Evolutionary conservation across 2,888 invertebrate genomes (phyloP).

Genomic region (Clitarchus hookeri): DNA sequence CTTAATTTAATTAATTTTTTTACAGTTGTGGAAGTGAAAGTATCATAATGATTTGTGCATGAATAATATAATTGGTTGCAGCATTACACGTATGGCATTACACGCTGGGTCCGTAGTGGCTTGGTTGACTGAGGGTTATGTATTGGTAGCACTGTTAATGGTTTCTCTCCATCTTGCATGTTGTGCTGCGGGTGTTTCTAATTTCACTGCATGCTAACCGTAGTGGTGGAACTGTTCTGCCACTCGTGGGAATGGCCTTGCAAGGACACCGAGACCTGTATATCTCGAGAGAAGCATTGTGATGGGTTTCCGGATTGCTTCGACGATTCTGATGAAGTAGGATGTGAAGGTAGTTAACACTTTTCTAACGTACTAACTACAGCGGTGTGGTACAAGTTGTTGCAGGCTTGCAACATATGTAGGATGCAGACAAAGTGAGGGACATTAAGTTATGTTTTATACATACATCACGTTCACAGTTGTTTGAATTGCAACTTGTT

Average conservation of each 20-base stretch:
- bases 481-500: no score
- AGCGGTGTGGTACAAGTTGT: neutral
- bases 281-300: constrained; percentile 58
- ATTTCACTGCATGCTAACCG: neutral
- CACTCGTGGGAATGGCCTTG: constrained; percentile 60
- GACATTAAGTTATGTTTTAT: no score
- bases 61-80: neutral
- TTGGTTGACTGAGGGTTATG: neutral
- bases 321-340: constrained; percentile 66
- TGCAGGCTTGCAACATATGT: neutral
- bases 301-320: constrained; percentile 61
- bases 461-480: no score
- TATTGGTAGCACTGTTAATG: neutral
- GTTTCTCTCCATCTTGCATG: constrained; percentile 1
- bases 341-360: constrained; percentile 57
- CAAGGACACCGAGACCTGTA: constrained; percentile 58
- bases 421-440: no score
- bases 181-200: neutral
- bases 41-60: neutral
- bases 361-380: neutral
- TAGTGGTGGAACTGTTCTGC: constrained; percentile 49
- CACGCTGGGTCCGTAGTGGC: neutral
- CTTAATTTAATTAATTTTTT: neutral
- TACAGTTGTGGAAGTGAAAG: neutral
- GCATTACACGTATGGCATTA: no score